Percentiles rank a stretch among this genome's conserved stretches.
Conservation (phyloP, 2,888 invertebrate species). For the Caenorhabditis auriculariae region DNA sequence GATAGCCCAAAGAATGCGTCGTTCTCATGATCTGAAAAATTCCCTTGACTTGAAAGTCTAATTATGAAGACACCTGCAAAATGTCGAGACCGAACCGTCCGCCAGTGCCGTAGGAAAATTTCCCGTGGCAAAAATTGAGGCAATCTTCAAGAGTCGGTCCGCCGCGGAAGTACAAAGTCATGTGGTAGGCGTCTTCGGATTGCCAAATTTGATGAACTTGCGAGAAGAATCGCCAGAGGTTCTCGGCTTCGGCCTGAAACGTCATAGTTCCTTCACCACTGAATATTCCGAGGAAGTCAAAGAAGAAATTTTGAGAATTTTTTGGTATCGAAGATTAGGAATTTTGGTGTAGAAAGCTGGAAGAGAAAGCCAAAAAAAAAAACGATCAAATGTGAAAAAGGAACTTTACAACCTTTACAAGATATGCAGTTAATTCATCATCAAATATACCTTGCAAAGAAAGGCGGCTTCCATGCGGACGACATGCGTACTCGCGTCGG, state of each 20-base stretch:
- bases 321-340: no score
- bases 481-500: conserved; percentile 10
- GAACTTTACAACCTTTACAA: background rate
- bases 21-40: conserved; percentile 15
- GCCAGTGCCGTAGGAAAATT: conserved; percentile 39
- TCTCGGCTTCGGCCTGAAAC: conserved; percentile 21
- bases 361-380: no score
- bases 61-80: conserved; percentile 27
- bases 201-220: conserved; percentile 38
- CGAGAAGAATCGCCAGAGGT: conserved; percentile 42
- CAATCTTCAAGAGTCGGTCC: conserved; percentile 46
- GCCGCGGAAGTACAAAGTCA: conserved; percentile 36
- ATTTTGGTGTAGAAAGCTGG: no score
- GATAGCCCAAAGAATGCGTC: conserved; percentile 12
- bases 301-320: background rate
- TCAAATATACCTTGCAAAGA: conserved; percentile 33
- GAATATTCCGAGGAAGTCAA: background rate
- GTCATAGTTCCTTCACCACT: background rate
- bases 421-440: background rate
- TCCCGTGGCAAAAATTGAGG: conserved; percentile 23
- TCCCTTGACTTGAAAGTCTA: background rate
- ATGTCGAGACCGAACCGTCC: conserved; percentile 46
- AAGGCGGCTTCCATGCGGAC: conserved; percentile 40
- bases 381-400: no score
- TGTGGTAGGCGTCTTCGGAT: conserved; percentile 27